These are phyloP conservation scores for Channallabes apus DNA, from an alignment of 2,797 vertebrate genomes.

Conservation along the genomic window DNA sequence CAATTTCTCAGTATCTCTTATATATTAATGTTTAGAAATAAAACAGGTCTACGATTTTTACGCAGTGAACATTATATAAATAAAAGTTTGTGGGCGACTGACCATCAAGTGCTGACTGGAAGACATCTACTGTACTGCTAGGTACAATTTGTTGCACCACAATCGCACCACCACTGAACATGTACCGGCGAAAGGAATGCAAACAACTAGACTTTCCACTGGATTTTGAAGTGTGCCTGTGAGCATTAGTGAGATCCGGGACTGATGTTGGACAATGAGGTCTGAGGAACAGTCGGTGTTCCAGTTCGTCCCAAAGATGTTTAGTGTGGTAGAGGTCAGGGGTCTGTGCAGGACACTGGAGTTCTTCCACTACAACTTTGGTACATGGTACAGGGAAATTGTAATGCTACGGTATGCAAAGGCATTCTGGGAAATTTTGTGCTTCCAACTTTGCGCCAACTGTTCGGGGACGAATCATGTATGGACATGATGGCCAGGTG, in stretches of 20 bases:
- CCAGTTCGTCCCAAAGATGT: background rate
- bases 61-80: too few relatives aligned
- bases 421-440: background rate
- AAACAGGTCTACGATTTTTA: background rate
- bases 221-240: background rate
- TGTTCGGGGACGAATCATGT: background rate
- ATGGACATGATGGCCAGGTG: background rate
- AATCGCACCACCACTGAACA: too few relatives aligned
- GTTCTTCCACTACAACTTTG: background rate
- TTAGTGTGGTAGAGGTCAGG: background rate
- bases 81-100: background rate
- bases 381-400: background rate
- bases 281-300: background rate
- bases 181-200: too few relatives aligned
- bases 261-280: background rate
- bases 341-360: background rate
- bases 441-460: background rate
- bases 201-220: background rate
- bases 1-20: background rate
- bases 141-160: too few relatives aligned
- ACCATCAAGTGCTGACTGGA: background rate
- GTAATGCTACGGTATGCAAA: background rate
- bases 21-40: background rate
- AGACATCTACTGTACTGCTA: too few relatives aligned
- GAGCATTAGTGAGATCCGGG: background rate